Base-by-base conservation (phyloP, 2,797 vertebrate species). In the Sebastes oblongus region DNA sequence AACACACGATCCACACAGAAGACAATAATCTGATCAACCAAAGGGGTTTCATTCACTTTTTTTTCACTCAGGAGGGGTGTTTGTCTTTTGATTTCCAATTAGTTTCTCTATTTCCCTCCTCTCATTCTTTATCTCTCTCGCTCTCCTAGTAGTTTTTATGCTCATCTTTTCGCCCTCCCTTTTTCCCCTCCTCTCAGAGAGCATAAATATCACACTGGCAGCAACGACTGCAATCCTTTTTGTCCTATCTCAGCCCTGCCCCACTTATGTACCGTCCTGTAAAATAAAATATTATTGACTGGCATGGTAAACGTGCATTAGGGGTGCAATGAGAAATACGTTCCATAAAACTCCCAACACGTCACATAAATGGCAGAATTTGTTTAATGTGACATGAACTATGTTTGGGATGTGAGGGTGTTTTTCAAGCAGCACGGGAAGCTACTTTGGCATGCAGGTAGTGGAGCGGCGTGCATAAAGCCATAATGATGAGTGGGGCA, bases 251-350 rank as follows among this genome's bases (percentile, higher is more conserved):
- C 75, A 65, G 69, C 27, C 29, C 76, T 58, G 61, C 59, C 78
- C 75, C 66, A 59, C 72, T 83, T 67, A 22, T 36, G 71, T n/a
- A 61, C 76, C 27, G 77, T 75, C 87, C 82, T 82, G 78, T 90
- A 83, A 91, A 90, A 87, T 93, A 84, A 87, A 90, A 83, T 64
- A 88, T 85, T 83, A 90, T 84, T 54, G 86, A 86, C 81, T 76
- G 12, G 67, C 50, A 24, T 27, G 77, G 78, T 80, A 77, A 85
- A 91, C 76, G 84, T 81, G 80, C 75, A 85, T 90, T 67, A 77
- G 75, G 66, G 66, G 62, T 73, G 66, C 65, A 32, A 50, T 81
- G 80, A 90, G 91, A 70, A 89, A 93, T 89, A 66, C 2, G 16
- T 69, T 74, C 7, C 75, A 89, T 91, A 92, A 94, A 91, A 81